These are phyloP conservation scores for Choreutis nemorana DNA, from an alignment of 2,888 invertebrate species.

Conservation along the genomic window DNA sequence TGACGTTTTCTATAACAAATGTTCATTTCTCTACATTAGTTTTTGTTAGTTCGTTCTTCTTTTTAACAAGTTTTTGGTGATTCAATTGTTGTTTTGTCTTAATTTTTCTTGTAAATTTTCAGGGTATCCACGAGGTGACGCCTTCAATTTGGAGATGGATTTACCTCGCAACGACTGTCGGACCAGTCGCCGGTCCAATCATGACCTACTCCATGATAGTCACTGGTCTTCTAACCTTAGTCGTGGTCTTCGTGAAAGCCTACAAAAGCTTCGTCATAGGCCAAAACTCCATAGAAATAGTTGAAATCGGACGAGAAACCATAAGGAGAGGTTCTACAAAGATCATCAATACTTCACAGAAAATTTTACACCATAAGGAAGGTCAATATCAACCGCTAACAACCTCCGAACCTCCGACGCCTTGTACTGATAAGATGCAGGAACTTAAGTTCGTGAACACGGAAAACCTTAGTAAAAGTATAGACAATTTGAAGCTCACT, in stretches of 20 bases:
- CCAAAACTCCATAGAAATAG: constrained; percentile 74
- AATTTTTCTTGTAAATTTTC: too few relatives aligned
- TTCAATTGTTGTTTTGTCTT: too few relatives aligned
- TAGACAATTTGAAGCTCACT: constrained; percentile 33
- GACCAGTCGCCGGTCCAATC: constrained; percentile 74
- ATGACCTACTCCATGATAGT: constrained; percentile 77
- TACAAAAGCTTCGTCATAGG: constrained; percentile 79
- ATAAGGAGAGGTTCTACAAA: constrained; percentile 72
- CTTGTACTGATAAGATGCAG: constrained; percentile 17
- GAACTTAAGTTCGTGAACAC: constrained; percentile 28
- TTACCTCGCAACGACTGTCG: constrained; percentile 80
- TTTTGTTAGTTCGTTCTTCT: too few relatives aligned
- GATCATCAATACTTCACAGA: constrained; percentile 66
- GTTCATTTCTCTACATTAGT: too few relatives aligned
- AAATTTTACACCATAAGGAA: constrained; percentile 66
- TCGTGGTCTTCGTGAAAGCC: constrained; percentile 73
- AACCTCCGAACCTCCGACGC: constrained; percentile 9
- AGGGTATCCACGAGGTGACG: constrained; percentile 81
- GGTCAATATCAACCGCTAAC: constrained; percentile 48
- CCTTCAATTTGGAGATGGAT: constrained; percentile 84
- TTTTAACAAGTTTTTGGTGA: too few relatives aligned
- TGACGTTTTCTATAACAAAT: too few relatives aligned
- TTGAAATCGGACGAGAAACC: constrained; percentile 79
- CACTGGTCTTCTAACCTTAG: constrained; percentile 71
- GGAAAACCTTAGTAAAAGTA: constrained; percentile 26